Evolutionary conservation across 1,140 invertebrate species (phyloP).

Genomic region (Orchesella cincta): DNA sequence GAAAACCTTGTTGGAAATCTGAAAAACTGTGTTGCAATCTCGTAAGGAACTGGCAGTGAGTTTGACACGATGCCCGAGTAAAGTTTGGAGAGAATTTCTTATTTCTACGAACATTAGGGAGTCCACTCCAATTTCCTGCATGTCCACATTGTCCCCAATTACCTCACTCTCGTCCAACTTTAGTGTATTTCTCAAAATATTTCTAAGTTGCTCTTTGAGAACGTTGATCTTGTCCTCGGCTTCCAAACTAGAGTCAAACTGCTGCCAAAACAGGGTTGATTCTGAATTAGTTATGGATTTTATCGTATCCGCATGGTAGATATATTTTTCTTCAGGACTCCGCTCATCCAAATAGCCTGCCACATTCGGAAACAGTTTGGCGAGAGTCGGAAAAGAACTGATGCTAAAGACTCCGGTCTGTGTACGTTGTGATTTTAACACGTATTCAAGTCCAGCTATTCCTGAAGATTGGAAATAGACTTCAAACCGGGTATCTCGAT

Average conservation of each 20-base stretch:
- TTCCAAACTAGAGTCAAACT: neutral
- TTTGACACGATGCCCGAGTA: neutral
- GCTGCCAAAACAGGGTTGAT: conserved; percentile 13
- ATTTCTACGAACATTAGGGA: conserved; percentile 15
- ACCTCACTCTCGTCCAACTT: neutral
- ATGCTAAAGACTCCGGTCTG: neutral
- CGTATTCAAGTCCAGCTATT: neutral
- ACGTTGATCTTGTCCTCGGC: neutral
- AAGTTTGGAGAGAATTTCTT: neutral
- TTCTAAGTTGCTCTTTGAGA: neutral
- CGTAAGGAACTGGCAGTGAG: neutral
- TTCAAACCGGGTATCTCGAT: neutral
- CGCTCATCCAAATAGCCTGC: neutral
- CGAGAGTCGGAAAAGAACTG: neutral
- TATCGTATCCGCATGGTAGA: no score
- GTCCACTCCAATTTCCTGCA: conserved; percentile 5
- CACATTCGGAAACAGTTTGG: neutral
- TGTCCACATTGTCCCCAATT: neutral
- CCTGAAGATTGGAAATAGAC: neutral
- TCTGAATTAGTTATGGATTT: neutral
- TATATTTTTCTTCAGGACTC: no score
- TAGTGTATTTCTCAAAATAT: neutral
- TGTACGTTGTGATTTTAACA: neutral
- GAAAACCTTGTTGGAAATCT: no score
- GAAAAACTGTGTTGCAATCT: conserved; percentile 26